Conservation (phyloP, 2,888 invertebrate genomes). For the Prostheceraeus crozeri region DNA sequence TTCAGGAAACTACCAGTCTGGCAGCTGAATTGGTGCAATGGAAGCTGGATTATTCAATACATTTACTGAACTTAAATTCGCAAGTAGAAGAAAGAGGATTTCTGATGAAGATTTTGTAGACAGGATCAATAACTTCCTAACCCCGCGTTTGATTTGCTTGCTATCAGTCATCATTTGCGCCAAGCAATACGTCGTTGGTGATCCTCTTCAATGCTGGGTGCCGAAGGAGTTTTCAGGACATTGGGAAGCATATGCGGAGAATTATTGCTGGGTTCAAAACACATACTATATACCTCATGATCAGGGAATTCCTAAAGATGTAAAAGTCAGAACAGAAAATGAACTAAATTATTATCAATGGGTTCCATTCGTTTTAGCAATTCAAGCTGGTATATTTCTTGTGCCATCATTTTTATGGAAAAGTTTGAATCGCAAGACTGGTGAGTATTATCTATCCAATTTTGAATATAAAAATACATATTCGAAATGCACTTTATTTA, state of each 20-base stretch:
- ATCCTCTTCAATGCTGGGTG: constrained; percentile 80
- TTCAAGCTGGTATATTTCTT: constrained; percentile 59
- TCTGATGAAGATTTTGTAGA: constrained; percentile 56
- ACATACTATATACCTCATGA: constrained; percentile 59
- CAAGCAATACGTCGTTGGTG: constrained; percentile 80
- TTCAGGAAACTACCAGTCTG: too few relatives aligned
- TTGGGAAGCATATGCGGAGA: constrained; percentile 60
- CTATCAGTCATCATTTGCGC: constrained; percentile 85
- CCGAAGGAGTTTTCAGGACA: constrained; percentile 59
- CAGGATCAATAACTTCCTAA: constrained; percentile 58
- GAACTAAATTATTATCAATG: constrained; percentile 57
- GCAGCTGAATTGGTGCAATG: not conserved
- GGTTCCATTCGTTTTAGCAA: constrained; percentile 58
- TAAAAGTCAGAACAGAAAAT: constrained; percentile 46
- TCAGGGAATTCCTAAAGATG: constrained; percentile 50
- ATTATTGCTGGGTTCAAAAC: constrained; percentile 60
- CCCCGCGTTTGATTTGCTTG: constrained; percentile 69
- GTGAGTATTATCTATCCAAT: too few relatives aligned
- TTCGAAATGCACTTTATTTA: too few relatives aligned
- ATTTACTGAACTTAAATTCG: constrained; percentile 25
- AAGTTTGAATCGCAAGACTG: constrained; percentile 56
- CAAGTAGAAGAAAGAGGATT: constrained; percentile 32
- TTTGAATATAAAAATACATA: too few relatives aligned
- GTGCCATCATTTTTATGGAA: constrained; percentile 59
- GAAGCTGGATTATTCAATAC: constrained; percentile 33